Percentiles rank a stretch among this genome's conserved stretches.
phyloP scores from a whole-genome alignment of 2,888 invertebrate species.

The Achlya flavicornis region DNA sequence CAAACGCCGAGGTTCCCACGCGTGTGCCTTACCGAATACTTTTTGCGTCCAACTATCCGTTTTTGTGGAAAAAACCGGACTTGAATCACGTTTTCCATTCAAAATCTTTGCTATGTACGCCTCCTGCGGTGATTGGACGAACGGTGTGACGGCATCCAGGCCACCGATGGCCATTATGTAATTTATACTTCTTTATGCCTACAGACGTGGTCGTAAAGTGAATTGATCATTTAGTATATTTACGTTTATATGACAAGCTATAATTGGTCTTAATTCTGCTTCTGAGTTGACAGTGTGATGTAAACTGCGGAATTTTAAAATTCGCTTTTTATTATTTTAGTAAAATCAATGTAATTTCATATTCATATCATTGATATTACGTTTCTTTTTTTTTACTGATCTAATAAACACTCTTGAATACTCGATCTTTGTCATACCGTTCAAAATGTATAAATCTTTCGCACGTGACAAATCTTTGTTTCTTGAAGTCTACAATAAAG shows the following conservation, averaged over 20 bases:
- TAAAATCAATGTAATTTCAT: background rate
- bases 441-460: background rate
- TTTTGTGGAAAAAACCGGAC: constrained; percentile 71
- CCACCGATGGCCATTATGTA: constrained; percentile 26
- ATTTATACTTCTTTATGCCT: constrained; percentile 14
- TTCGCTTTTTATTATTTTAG: background rate
- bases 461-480: constrained; percentile 5
- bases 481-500: constrained; percentile 1
- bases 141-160: constrained; percentile 31
- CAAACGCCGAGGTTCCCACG: constrained; percentile 69
- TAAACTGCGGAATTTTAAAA: background rate
- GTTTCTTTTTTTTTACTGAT: background rate
- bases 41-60: constrained; percentile 68
- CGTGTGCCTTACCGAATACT: constrained; percentile 79
- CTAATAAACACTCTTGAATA: background rate
- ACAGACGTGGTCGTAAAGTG: background rate
- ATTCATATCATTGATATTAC: background rate
- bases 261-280: constrained; percentile 6
- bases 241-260: background rate
- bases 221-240: background rate
- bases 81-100: constrained; percentile 79
- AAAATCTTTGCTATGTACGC: constrained; percentile 51
- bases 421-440: background rate
- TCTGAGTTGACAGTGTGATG: background rate
- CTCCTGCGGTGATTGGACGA: constrained; percentile 42